A percentile compares a stretch with the other conserved stretches of the same genome.
Conservation (phyloP, 2,888 invertebrate species). For the Drosophila rubida region DNA sequence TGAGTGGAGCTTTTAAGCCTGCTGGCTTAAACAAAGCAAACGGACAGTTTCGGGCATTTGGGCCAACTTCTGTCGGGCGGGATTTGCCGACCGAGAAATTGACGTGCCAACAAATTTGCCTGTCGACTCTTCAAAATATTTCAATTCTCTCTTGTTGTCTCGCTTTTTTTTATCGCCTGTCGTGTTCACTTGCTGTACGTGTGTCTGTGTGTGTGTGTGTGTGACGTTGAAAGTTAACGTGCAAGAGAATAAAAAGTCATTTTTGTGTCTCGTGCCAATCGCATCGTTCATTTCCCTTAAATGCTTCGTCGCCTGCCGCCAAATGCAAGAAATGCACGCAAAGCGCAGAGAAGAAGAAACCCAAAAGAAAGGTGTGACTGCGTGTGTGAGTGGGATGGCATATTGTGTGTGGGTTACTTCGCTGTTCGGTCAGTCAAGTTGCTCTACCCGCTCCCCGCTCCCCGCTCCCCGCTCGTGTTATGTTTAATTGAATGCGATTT, state of each 20-base stretch:
- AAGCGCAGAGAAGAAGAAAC: conserved; percentile 16
- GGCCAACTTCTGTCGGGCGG: neutral
- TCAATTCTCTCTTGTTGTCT: neutral
- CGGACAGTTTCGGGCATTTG: conserved; percentile 24
- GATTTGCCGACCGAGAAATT: conserved; percentile 15
- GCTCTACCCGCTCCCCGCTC: conserved; percentile 15
- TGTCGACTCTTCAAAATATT: conserved; percentile 17
- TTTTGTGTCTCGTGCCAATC: conserved; percentile 48
- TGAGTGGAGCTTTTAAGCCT: conserved; percentile 12
- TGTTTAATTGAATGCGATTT: conserved; percentile 80
- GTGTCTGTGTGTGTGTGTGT: conserved; percentile 3
- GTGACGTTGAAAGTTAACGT: conserved; percentile 35
- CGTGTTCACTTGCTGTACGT: neutral
- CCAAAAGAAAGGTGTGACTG: neutral
- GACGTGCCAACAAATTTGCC: conserved; percentile 28
- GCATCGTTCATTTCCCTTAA: conserved; percentile 56
- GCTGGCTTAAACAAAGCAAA: conserved; percentile 24
- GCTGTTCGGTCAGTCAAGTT: conserved; percentile 35
- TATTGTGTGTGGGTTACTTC: conserved; percentile 3
- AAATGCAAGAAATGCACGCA: conserved; percentile 51
- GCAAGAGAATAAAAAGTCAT: conserved; percentile 66
- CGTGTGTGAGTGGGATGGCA: neutral
- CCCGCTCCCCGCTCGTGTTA: conserved; percentile 44
- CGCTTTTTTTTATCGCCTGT: neutral
- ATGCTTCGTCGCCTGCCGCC: conserved; percentile 28